Percentiles rank a stretch among this genome's conserved stretches.
These are phyloP conservation scores for Lithophane ornitopus DNA, from an alignment of 2,888 invertebrate species.

Conservation along the genomic window DNA sequence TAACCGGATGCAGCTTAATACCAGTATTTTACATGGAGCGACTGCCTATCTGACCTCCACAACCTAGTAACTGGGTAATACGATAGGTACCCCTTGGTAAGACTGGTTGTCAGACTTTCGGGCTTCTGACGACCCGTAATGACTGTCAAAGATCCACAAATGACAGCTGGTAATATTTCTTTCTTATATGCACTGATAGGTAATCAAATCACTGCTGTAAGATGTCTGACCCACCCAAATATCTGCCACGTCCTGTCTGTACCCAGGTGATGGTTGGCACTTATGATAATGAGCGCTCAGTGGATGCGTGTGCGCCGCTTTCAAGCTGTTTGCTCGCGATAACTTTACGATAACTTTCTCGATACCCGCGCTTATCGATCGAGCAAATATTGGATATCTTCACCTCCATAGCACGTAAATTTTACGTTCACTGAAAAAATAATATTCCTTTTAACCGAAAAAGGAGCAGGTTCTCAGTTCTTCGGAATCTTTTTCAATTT, in stretches of 20 bases:
- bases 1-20: too few relatives aligned
- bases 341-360: constrained; percentile 81
- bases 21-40: too few relatives aligned
- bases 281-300: constrained; percentile 71
- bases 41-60: too few relatives aligned
- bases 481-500: neutral
- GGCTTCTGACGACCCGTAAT: too few relatives aligned
- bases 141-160: too few relatives aligned
- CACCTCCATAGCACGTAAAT: constrained; percentile 62
- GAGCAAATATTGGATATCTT: constrained; percentile 78
- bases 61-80: too few relatives aligned
- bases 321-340: constrained; percentile 81
- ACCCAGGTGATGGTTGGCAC: constrained; percentile 32
- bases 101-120: too few relatives aligned
- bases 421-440: constrained; percentile 9
- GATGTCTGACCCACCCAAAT: constrained; percentile 23
- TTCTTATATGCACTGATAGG: neutral
- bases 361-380: constrained; percentile 80
- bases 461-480: too few relatives aligned
- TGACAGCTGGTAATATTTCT: too few relatives aligned
- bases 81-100: too few relatives aligned
- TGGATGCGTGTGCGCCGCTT: constrained; percentile 63
- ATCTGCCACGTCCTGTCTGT: neutral
- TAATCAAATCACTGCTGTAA: neutral
- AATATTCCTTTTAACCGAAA: neutral